Evolutionary conservation across 2,888 invertebrate genomes (phyloP).

Genomic region (Cryptocheilus praepositus): DNA sequence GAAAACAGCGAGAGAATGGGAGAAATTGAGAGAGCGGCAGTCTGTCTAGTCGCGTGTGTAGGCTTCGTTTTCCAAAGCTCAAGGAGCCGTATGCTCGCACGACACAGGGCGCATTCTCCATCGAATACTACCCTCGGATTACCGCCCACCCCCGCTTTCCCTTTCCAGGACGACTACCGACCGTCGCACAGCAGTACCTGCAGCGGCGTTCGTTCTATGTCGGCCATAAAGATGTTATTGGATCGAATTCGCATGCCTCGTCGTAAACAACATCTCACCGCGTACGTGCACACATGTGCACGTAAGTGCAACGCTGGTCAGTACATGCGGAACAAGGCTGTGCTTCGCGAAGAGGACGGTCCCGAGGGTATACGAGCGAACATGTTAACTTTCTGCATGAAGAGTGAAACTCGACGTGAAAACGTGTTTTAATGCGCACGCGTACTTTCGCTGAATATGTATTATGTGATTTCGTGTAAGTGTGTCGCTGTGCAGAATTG

Average conservation of each 20-base stretch:
- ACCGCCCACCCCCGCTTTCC: slow-evolving; percentile 30
- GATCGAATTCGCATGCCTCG: slow-evolving; percentile 48
- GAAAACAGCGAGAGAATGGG: slow-evolving; percentile 10
- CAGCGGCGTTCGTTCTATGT: slow-evolving; percentile 38
- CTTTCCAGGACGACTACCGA: slow-evolving; percentile 29
- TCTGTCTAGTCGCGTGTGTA: slow-evolving; percentile 45
- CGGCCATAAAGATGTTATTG: slow-evolving; percentile 58
- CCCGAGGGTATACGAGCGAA: slow-evolving; percentile 37
- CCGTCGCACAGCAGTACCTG: too few relatives aligned
- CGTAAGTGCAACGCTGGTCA: slow-evolving; percentile 2
- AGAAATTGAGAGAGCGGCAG: slow-evolving; percentile 18
- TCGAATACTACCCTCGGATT: slow-evolving; percentile 53
- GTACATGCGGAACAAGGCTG: too few relatives aligned
- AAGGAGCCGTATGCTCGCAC: slow-evolving; percentile 30
- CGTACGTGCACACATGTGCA: background rate
- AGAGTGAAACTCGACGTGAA: too few relatives aligned
- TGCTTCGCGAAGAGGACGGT: slow-evolving; percentile 18
- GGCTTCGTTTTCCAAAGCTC: slow-evolving; percentile 37
- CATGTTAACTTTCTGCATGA: background rate
- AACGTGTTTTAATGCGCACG: too few relatives aligned
- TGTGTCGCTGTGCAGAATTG: too few relatives aligned
- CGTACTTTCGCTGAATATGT: too few relatives aligned
- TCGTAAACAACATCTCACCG: slow-evolving; percentile 44
- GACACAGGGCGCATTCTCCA: slow-evolving; percentile 39
- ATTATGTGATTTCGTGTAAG: too few relatives aligned